Evolutionary conservation across 2,113 vertebrate species (phyloP).

Genomic region (Bolborhynchus lineola): DNA sequence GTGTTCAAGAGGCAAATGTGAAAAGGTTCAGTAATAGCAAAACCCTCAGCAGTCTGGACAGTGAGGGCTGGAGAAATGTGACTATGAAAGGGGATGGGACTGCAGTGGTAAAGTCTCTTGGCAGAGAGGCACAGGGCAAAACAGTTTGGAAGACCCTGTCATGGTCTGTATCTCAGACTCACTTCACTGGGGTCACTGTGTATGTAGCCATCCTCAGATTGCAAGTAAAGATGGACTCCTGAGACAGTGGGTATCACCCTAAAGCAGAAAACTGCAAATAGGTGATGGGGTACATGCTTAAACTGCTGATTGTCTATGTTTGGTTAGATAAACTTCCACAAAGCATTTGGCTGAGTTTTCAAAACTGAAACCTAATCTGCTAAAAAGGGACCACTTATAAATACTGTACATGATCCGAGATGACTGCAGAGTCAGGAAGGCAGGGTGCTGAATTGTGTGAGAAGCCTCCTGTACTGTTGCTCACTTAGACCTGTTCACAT

Average conservation of each 20-base stretch:
- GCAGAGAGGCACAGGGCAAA: not conserved
- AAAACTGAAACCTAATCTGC: not conserved
- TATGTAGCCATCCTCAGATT: not conserved
- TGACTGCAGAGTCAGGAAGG: not conserved
- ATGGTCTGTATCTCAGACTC: not conserved
- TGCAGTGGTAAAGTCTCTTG: not conserved
- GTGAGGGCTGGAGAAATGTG: not conserved
- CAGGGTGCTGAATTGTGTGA: not conserved
- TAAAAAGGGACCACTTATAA: not conserved
- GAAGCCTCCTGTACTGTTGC: not conserved
- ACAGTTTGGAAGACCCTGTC: not conserved
- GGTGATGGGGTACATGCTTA: not conserved
- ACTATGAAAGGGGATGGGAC: not conserved
- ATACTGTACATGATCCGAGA: not conserved
- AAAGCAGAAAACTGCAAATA: not conserved
- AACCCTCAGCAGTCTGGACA: not conserved
- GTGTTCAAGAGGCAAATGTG: not conserved
- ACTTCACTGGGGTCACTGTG: not conserved
- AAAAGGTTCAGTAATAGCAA: not conserved
- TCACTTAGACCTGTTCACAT: not conserved
- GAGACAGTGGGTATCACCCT: not conserved
- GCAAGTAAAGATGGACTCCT: not conserved
- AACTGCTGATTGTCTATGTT: not conserved
- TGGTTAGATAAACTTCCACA: not conserved
- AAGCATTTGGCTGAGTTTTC: not conserved